phyloP scores from a whole-genome alignment of 2,888 invertebrate species.

The Serripes groenlandicus region DNA sequence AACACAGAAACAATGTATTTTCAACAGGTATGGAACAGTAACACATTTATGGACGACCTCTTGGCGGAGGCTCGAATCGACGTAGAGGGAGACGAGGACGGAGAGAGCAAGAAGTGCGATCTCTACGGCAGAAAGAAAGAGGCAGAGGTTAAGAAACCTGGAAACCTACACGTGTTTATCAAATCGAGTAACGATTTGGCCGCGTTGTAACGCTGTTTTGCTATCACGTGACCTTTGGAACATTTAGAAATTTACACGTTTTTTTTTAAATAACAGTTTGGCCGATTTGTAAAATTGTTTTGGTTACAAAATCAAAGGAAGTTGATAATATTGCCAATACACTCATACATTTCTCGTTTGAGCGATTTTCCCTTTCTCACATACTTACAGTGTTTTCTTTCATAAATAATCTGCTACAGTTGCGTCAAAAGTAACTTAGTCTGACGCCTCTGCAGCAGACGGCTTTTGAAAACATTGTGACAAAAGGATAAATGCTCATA shows the following conservation, averaged over 20 bases:
- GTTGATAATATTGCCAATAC: neutral
- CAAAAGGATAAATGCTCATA: neutral
- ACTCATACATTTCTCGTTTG: neutral
- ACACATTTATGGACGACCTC: constrained; percentile 84
- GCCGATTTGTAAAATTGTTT: neutral
- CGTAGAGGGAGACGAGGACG: constrained; percentile 72
- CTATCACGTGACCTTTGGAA: neutral
- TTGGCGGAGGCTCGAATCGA: constrained; percentile 81
- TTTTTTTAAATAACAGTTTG: neutral
- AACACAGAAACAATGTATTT: neutral
- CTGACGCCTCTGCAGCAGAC: no score
- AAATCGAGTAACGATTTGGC: constrained; percentile 80
- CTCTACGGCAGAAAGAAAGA: constrained; percentile 79
- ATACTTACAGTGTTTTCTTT: neutral
- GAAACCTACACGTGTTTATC: constrained; percentile 77
- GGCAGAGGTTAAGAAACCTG: constrained; percentile 76
- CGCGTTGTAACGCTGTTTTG: constrained; percentile 20
- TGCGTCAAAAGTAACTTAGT: no score
- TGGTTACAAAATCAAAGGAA: neutral
- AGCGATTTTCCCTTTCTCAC: neutral
- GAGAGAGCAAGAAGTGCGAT: constrained; percentile 61
- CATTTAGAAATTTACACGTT: neutral
- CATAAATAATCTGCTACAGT: no score
- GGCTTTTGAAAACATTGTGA: neutral
- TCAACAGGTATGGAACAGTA: constrained; percentile 85